These are phyloP conservation scores for Cyclophora punctaria DNA, from an alignment of 2,888 invertebrate species.

Conservation along the genomic window DNA sequence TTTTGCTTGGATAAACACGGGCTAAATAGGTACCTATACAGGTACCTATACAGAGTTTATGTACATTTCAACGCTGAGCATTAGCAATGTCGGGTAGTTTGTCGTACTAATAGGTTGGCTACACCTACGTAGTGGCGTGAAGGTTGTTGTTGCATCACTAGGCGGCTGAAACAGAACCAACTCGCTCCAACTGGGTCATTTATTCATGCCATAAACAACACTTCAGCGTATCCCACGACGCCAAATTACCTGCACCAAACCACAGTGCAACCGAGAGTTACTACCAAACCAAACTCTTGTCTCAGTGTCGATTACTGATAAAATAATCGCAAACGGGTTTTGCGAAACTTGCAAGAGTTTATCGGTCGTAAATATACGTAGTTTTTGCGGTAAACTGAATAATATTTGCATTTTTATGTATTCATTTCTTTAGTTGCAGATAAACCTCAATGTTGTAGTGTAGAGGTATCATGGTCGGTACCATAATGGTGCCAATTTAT, in stretches of 20 bases:
- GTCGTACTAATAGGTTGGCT: slow-evolving; percentile 5
- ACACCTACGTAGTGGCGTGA: slow-evolving; percentile 27
- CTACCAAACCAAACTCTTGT: neutral
- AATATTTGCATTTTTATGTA: too few relatives aligned
- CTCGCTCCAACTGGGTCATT: slow-evolving; percentile 64
- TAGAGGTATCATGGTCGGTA: too few relatives aligned
- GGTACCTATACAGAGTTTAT: slow-evolving; percentile 10
- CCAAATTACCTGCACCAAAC: slow-evolving; percentile 18
- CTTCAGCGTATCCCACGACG: slow-evolving; percentile 37
- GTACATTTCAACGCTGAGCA: slow-evolving; percentile 19
- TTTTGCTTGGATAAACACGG: slow-evolving; percentile 13
- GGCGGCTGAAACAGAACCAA: slow-evolving; percentile 44
- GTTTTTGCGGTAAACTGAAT: neutral
- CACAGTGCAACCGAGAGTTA: too few relatives aligned
- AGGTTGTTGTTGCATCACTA: slow-evolving; percentile 50
- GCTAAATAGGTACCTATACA: neutral
- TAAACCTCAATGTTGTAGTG: too few relatives aligned
- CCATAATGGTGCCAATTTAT: too few relatives aligned
- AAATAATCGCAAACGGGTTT: slow-evolving; percentile 54
- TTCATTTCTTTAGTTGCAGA: too few relatives aligned
- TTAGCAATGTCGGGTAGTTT: slow-evolving; percentile 21
- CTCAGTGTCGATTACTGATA: slow-evolving; percentile 36
- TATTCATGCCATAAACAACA: slow-evolving; percentile 51
- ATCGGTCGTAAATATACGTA: slow-evolving; percentile 11
- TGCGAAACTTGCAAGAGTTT: slow-evolving; percentile 21